Percentiles rank a stretch among this genome's conserved stretches.
These are phyloP conservation scores for Leucosticte australis DNA, from an alignment of 2,113 vertebrate genomes.

Conservation along the genomic window DNA sequence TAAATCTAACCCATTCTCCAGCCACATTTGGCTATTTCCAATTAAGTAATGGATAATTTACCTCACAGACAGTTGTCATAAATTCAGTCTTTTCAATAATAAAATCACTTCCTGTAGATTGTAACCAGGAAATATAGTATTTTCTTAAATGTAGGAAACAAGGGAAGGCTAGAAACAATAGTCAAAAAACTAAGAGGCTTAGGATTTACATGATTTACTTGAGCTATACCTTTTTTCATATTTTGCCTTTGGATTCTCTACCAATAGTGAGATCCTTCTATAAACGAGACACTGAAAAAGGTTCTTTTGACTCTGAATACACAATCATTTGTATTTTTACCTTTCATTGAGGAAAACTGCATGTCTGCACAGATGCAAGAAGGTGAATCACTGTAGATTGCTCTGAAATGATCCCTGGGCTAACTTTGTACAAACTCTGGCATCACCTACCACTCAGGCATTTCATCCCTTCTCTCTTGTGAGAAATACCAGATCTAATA, in stretches of 20 bases:
- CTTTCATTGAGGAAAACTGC: not conserved
- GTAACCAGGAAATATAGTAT: not conserved
- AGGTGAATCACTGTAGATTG: not conserved
- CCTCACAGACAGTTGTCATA: not conserved
- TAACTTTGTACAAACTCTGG: not conserved
- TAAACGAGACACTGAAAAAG: not conserved
- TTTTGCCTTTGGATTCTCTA: not conserved
- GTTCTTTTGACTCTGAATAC: not conserved
- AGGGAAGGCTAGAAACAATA: not conserved
- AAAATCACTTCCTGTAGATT: not conserved
- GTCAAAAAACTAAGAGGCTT: not conserved
- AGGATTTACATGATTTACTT: not conserved
- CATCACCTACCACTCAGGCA: not conserved
- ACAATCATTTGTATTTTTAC: not conserved
- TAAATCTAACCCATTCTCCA: not conserved
- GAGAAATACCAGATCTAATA: not conserved
- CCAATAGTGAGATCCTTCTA: not conserved
- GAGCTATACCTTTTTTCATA: not conserved
- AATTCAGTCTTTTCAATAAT: not conserved
- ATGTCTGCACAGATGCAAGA: not conserved
- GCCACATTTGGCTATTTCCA: not conserved
- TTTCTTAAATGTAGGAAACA: not conserved
- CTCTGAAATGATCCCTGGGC: not conserved
- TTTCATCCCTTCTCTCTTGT: not conserved
- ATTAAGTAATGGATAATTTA: not conserved